Percentiles rank a stretch among this genome's conserved stretches.
Conservation (phyloP, 1,140 invertebrate genomes). For the Myzus persicae region DNA sequence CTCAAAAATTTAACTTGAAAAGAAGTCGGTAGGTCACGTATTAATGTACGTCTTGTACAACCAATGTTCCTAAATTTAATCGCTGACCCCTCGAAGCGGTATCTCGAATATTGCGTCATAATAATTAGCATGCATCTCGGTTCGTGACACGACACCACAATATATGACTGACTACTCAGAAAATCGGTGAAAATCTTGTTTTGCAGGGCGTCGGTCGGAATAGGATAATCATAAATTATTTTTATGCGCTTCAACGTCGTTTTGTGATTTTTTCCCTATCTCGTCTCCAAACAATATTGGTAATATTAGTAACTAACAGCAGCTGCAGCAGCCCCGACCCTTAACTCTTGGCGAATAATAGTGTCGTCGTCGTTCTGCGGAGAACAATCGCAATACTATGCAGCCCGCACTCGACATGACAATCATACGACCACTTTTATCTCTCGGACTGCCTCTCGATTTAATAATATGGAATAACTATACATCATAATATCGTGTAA, state of each 20-base stretch:
- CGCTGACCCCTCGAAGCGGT: not conserved
- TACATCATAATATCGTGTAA: not conserved
- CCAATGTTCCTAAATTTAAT: not conserved
- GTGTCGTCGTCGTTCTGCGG: not conserved
- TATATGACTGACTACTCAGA: not conserved
- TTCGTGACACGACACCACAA: not conserved
- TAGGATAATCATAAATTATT: not conserved
- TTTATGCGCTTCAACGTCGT: not conserved
- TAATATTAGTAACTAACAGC: not conserved
- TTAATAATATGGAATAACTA: not conserved
- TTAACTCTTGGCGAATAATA: not conserved
- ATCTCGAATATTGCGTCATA: not conserved
- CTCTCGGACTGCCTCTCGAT: not conserved
- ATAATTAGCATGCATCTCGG: not conserved
- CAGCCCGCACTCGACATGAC: not conserved
- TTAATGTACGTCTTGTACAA: not conserved
- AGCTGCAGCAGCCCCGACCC: not conserved
- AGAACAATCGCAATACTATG: not conserved
- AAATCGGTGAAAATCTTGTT: not conserved
- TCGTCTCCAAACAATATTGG: not conserved
- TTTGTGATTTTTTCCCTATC: not conserved
- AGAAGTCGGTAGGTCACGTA: not conserved
- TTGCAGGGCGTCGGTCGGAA: not conserved
- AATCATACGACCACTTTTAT: not conserved
- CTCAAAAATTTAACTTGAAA: not conserved